Evolutionary conservation across 2,797 vertebrate species (phyloP).

Genomic region (Lacerta viridis): DNA sequence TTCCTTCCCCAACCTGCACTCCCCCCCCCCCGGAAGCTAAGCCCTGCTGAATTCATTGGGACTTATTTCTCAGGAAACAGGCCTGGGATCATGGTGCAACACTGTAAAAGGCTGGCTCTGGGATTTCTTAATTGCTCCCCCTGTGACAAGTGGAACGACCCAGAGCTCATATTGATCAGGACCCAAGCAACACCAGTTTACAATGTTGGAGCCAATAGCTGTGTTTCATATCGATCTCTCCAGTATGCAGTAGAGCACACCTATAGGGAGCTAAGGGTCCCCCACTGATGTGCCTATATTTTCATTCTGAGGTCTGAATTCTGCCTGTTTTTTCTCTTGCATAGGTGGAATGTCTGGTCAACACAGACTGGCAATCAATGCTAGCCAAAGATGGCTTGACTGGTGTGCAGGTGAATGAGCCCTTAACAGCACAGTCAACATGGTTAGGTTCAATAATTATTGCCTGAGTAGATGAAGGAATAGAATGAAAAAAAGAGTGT

Average conservation of each 20-base stretch:
- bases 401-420: neutral
- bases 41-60: no score
- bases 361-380: neutral
- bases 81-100: neutral
- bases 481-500: neutral
- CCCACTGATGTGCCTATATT: neutral
- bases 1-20: no score
- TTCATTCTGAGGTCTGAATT: neutral
- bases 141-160: no score
- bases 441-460: neutral
- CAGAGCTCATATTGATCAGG: neutral
- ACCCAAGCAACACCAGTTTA: neutral
- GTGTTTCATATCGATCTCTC: neutral
- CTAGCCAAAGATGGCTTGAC: neutral
- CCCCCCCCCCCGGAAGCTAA: no score
- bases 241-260: neutral
- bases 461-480: neutral
- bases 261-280: no score
- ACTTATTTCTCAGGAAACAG: no score
- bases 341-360: slow-evolving; percentile 4
- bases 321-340: neutral
- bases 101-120: neutral
- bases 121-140: neutral
- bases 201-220: neutral
- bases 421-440: no score